Evolutionary conservation across 2,888 invertebrate species (phyloP).

Genomic region (Nebria brevicollis): DNA sequence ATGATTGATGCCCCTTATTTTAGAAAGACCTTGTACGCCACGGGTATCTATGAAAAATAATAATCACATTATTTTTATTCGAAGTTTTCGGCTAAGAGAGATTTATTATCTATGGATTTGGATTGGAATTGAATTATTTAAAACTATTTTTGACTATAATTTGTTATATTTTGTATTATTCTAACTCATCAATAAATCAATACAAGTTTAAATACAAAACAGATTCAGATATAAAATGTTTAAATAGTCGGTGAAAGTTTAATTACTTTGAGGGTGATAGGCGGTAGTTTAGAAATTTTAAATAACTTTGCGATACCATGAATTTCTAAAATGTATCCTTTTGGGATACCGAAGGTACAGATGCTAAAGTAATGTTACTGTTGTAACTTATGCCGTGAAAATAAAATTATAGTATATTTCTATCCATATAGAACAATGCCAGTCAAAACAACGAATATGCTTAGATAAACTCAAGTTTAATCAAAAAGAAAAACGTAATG

Average conservation of each 20-base stretch:
- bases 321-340: no score
- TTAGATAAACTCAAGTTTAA: conserved; percentile 17
- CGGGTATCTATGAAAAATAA: background rate
- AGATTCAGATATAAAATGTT: no score
- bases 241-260: no score
- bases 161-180: no score
- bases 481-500: conserved; percentile 19
- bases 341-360: no score
- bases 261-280: no score
- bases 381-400: background rate
- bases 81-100: background rate
- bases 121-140: background rate
- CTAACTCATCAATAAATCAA: no score
- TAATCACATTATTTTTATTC: background rate
- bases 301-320: no score
- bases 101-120: background rate
- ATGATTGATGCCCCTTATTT: conserved; percentile 27
- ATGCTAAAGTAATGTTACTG: background rate
- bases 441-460: conserved; percentile 17
- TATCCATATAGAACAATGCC: background rate
- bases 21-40: background rate
- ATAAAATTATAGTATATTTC: background rate
- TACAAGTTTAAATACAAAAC: no score
- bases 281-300: no score
- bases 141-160: background rate